phyloP scores from a whole-genome alignment of 2,797 vertebrate species.

The Paguma larvata region DNA sequence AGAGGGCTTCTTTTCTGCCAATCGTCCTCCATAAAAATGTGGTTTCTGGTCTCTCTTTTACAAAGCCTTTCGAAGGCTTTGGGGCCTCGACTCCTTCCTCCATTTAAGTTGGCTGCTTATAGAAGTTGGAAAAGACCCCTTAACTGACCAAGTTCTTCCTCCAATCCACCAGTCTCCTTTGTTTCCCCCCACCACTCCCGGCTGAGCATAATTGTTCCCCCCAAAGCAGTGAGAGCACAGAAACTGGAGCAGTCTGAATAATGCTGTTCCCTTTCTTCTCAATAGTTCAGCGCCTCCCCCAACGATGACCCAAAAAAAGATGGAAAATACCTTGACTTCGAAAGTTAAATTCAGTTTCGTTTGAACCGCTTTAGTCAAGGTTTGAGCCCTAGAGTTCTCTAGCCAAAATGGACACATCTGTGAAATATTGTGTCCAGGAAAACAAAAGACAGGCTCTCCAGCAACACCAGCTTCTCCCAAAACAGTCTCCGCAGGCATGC shows the following conservation, averaged over 20 bases:
- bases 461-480: conserved; percentile 10
- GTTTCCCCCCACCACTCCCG: background rate
- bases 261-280: background rate
- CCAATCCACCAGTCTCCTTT: background rate
- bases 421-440: background rate
- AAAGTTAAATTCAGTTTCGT: conserved; percentile 55
- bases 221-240: background rate
- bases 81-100: background rate
- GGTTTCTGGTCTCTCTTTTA: conserved; percentile 52
- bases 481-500: background rate
- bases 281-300: background rate
- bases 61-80: conserved; percentile 33
- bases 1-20: conserved; percentile 74
- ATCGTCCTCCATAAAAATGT: conserved; percentile 57
- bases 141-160: background rate
- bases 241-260: background rate
- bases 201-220: background rate
- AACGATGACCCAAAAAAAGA: background rate
- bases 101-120: conserved; percentile 28
- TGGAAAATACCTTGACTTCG: background rate
- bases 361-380: background rate
- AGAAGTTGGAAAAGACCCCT: conserved; percentile 43
- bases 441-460: conserved; percentile 33
- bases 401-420: background rate
- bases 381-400: background rate